Conservation (phyloP, 2,888 invertebrate species). For the Theretra japonica region DNA sequence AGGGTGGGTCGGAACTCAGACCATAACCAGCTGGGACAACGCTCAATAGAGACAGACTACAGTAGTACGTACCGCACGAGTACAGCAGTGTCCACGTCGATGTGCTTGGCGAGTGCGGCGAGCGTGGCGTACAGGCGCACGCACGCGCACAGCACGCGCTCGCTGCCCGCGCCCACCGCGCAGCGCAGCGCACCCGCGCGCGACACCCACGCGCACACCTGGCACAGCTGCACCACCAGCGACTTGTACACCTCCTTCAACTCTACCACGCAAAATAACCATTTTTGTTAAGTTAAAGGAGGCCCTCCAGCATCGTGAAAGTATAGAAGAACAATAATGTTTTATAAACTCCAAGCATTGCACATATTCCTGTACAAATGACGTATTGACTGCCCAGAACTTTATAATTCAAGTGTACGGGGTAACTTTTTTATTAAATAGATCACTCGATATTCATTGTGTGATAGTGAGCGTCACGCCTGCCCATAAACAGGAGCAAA, state of each 20-base stretch:
- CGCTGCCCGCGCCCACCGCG: constrained; percentile 60
- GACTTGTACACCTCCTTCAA: constrained; percentile 63
- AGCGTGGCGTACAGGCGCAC: constrained; percentile 62
- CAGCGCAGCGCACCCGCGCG: constrained; percentile 56
- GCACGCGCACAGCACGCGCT: constrained; percentile 54
- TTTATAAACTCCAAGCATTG: too few species aligned
- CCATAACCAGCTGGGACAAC: too few species aligned
- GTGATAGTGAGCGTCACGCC: too few species aligned
- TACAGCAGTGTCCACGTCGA: constrained; percentile 49
- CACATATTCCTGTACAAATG: too few species aligned
- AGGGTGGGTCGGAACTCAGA: too few species aligned
- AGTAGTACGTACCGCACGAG: constrained; percentile 47
- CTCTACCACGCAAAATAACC: constrained; percentile 52
- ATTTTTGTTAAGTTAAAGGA: neutral
- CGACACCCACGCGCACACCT: constrained; percentile 54
- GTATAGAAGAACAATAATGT: too few species aligned
- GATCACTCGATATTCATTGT: too few species aligned
- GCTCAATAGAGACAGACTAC: neutral
- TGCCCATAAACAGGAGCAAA: too few species aligned
- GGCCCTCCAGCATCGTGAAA: too few species aligned
- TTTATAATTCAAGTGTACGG: too few species aligned
- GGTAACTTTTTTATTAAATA: too few species aligned
- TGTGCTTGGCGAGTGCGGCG: constrained; percentile 52
- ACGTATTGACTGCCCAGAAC: too few species aligned
- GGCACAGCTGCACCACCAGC: constrained; percentile 64